Base-by-base conservation (phyloP, 2,113 vertebrate species). In the Cygnus atratus region DNA sequence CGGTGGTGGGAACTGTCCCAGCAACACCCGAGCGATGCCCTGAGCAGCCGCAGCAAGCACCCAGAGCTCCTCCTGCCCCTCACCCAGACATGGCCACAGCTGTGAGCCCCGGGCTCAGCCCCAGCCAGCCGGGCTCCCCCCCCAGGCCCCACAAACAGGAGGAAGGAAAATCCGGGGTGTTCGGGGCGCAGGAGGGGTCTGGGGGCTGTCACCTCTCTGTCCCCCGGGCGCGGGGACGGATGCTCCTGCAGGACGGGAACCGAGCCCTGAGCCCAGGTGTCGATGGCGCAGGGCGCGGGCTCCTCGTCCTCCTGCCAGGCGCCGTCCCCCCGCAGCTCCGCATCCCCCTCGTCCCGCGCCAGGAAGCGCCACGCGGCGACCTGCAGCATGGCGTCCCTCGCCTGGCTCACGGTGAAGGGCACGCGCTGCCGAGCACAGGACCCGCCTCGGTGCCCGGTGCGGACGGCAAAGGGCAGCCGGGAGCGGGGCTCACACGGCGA, bases 201-300 rank as follows among this genome's bases (percentile, higher is more conserved):
- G 35, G 10, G 52, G 66, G 6, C 13, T 16, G 11, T 50, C 67
- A 52, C 96, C 97, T 98, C 96, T 97, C 79, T 4, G 33, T 21
- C n/a, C 71, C 76, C 82, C 4, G 59, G 48, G n/a, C 37, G n/a
- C 12, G 43, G 82, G 1, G 52, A 52, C 33, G 59, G 20, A 68
- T 48, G 61, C 52, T 48, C 26, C 4, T 76, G 86, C 26, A 96
- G 22, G 33, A 97, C 84, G 0, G 98, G 98, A 19, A 99, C 97
- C 8, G 98, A 98, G 46, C 98, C 98, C 93, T 98, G 97, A 33
- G 98, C 98, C 98, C 98, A 99, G 44, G 97, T 72, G 59, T 99
- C 98, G 1, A 91, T 93, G 28, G 46, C 26, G 41, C 95, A 62
- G 9, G 98, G 88, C 29, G 31, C 2, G 13, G 98, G 98, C 80